Conservation (phyloP, 2,888 invertebrate genomes). For the Ganaspis brasiliensis region DNA sequence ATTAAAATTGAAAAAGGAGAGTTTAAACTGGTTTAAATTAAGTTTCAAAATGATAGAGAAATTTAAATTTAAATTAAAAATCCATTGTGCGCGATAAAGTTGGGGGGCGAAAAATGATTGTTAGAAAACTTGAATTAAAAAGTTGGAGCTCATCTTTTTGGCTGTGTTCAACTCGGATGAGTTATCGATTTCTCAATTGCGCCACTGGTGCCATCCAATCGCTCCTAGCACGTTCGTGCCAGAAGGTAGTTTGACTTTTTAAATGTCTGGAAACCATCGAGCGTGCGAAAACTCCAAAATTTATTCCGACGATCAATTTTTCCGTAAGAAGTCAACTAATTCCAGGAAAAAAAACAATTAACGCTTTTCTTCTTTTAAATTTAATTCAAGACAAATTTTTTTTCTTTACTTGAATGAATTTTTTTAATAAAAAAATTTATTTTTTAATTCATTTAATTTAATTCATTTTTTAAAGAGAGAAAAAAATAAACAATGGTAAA, state of each 20-base stretch:
- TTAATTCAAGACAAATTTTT: too few species aligned
- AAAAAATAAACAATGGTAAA: too few species aligned
- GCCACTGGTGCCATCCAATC: constrained; percentile 41
- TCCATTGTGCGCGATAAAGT: background rate
- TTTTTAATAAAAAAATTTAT: too few species aligned
- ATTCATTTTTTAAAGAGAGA: too few species aligned
- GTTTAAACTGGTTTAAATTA: too few species aligned
- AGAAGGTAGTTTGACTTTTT: constrained; percentile 31
- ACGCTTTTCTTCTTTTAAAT: too few species aligned
- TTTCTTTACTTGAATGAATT: too few species aligned
- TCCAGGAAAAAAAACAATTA: too few species aligned
- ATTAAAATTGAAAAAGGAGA: too few species aligned
- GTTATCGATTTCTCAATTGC: constrained; percentile 40
- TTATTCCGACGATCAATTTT: constrained; percentile 15
- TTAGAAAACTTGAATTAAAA: constrained; percentile 12
- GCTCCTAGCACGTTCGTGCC: constrained; percentile 30
- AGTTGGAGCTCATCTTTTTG: constrained; percentile 7
- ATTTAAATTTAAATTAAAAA: constrained; percentile 10
- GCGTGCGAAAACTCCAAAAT: background rate
- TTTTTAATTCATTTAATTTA: too few species aligned
- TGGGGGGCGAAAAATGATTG: background rate
- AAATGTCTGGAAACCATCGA: constrained; percentile 13
- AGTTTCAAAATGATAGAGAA: background rate
- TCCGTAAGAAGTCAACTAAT: background rate
- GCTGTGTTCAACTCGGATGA: constrained; percentile 19